phyloP scores from a whole-genome alignment of 2,888 invertebrate genomes.

The Argyresthia albistria region DNA sequence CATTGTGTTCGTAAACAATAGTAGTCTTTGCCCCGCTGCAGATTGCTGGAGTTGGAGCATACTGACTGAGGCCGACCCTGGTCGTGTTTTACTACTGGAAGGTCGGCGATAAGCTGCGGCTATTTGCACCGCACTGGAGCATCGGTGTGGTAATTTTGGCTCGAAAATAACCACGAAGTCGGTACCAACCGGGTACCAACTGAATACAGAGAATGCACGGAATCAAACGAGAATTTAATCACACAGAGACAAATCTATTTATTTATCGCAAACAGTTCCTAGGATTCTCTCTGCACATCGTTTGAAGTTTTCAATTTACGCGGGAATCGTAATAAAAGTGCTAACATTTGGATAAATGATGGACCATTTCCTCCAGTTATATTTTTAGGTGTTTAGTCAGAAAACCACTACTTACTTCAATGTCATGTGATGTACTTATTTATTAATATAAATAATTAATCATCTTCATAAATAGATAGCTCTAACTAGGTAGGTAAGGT shows the following conservation, averaged over 20 bases:
- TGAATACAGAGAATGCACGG: too few species aligned
- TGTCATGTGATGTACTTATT: too few species aligned
- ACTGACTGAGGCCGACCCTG: slow-evolving; percentile 41
- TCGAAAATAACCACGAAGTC: not conserved
- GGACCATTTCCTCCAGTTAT: not conserved
- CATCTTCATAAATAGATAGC: too few species aligned
- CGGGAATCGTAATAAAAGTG: not conserved
- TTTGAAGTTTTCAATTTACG: not conserved
- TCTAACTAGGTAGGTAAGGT: too few species aligned
- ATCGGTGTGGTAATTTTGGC: slow-evolving; percentile 12
- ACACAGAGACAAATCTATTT: too few species aligned
- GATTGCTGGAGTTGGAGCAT: not conserved
- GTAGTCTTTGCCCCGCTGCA: not conserved
- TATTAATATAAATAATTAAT: too few species aligned
- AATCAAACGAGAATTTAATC: too few species aligned
- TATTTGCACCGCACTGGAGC: slow-evolving; percentile 38
- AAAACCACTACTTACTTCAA: too few species aligned
- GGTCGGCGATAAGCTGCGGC: slow-evolving; percentile 45
- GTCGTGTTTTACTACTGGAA: slow-evolving; percentile 31
- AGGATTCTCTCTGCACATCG: not conserved
- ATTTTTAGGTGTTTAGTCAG: too few species aligned
- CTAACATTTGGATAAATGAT: not conserved
- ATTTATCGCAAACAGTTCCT: too few species aligned
- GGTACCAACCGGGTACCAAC: too few species aligned
- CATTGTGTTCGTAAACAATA: not conserved